Evolutionary conservation across 2,113 vertebrate species (phyloP).

Genomic region (Otus sunia): DNA sequence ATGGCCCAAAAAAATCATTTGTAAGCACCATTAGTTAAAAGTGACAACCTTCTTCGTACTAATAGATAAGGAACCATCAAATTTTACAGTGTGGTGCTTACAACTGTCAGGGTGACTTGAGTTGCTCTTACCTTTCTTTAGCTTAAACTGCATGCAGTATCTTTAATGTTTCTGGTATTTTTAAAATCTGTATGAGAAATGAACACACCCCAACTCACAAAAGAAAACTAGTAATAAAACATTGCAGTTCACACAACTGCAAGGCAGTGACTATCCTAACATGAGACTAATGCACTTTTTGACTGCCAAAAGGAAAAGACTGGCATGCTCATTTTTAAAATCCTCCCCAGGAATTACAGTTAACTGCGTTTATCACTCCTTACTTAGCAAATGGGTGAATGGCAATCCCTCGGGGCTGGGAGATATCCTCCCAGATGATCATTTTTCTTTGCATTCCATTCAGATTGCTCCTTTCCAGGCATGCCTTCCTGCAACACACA

Average conservation of each 20-base stretch:
- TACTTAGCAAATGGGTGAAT: constrained; percentile 89
- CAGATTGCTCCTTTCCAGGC: constrained; percentile 81
- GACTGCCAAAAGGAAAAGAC: background rate
- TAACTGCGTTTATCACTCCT: constrained; percentile 31
- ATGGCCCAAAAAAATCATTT: background rate
- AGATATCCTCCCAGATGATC: constrained; percentile 73
- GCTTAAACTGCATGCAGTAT: background rate
- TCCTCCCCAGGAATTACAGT: background rate
- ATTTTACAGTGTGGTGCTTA: background rate
- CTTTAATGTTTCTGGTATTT: background rate
- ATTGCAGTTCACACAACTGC: background rate
- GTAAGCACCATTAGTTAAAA: background rate
- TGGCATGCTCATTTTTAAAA: background rate
- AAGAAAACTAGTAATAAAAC: background rate
- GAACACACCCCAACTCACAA: rapidly evolving
- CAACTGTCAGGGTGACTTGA: background rate
- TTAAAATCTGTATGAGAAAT: background rate
- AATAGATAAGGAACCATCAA: background rate
- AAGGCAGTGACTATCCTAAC: background rate
- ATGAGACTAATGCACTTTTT: background rate
- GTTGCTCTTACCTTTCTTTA: background rate
- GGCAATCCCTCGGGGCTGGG: constrained; percentile 85
- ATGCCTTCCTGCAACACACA: constrained; percentile 76
- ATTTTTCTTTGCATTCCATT: constrained; percentile 78
- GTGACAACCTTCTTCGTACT: background rate